Evolutionary conservation across 2,888 invertebrate species (phyloP).

Genomic region (Horisme vitalbata): DNA sequence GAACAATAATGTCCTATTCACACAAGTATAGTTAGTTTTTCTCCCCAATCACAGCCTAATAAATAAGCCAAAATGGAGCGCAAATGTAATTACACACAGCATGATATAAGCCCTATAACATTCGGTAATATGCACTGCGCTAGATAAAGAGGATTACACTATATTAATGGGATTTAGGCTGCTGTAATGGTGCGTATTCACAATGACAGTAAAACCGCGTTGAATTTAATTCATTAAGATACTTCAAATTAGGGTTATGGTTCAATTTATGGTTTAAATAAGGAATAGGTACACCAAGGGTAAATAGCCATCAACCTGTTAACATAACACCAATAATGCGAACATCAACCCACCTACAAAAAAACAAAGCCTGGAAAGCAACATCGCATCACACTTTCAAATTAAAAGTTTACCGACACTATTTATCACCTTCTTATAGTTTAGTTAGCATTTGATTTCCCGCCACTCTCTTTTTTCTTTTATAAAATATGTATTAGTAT

Average conservation of each 20-base stretch:
- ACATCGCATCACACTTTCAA: no score
- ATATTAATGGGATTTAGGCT: conserved; percentile 61
- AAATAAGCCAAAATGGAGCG: conserved; percentile 19
- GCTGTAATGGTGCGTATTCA: conserved; percentile 16
- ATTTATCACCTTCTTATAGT: no score
- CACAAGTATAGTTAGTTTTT: conserved; percentile 11
- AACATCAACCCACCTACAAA: no score
- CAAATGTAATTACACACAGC: conserved; percentile 23
- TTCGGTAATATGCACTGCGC: conserved; percentile 33
- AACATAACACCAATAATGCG: no score
- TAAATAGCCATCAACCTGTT: no score
- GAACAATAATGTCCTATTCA: not conserved
- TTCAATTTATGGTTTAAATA: no score
- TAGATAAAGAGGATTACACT: conserved; percentile 65
- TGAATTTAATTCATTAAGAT: not conserved
- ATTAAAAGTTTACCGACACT: no score
- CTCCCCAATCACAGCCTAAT: conserved; percentile 13
- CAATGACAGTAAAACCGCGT: conserved; percentile 12
- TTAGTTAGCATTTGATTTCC: no score
- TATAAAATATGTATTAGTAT: no score
- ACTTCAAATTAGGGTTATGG: not conserved
- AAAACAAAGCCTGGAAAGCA: no score
- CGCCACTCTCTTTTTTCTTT: no score
- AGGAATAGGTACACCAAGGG: no score
- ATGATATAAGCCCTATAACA: conserved; percentile 25